phyloP scores from a whole-genome alignment of 1,140 invertebrate genomes.

The Drosophila hydei region DNA sequence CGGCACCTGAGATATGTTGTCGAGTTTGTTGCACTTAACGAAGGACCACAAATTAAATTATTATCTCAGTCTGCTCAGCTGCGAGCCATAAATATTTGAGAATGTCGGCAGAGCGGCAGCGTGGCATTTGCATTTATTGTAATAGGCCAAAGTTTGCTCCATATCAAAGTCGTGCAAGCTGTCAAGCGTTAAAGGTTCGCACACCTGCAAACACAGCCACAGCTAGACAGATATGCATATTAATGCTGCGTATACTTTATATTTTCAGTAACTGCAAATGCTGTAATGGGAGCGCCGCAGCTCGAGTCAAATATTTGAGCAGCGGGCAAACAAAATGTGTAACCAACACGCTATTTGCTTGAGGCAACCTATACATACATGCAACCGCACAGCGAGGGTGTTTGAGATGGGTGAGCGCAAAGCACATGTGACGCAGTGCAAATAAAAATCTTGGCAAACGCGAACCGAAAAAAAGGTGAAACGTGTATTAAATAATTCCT shows the following conservation, averaged over 20 bases:
- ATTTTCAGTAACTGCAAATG: constrained; percentile 74
- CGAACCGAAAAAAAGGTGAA: constrained; percentile 59
- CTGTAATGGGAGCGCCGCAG: constrained; percentile 65
- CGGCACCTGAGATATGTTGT: constrained; percentile 26
- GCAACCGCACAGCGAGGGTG: not conserved
- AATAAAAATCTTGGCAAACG: constrained; percentile 74
- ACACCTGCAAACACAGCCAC: constrained; percentile 40
- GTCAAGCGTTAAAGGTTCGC: constrained; percentile 70
- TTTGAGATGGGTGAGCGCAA: not conserved
- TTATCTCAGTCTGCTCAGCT: constrained; percentile 66
- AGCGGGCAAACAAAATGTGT: constrained; percentile 80
- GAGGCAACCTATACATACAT: constrained; percentile 47
- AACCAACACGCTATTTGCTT: constrained; percentile 81
- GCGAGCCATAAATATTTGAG: constrained; percentile 61
- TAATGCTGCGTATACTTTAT: constrained; percentile 78
- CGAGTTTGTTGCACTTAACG: constrained; percentile 63
- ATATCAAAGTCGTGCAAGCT: constrained; percentile 69
- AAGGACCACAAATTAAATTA: constrained; percentile 71
- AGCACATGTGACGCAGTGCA: constrained; percentile 66
- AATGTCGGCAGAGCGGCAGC: constrained; percentile 16
- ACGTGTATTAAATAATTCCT: constrained; percentile 83
- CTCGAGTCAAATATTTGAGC: constrained; percentile 74
- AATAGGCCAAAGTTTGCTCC: constrained; percentile 67
- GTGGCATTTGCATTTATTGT: constrained; percentile 74
- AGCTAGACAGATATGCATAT: constrained; percentile 66